A percentile compares a stretch with the other conserved stretches of the same genome.
phyloP scores from a whole-genome alignment of 2,888 invertebrate genomes.

The Hemithea aestivaria region DNA sequence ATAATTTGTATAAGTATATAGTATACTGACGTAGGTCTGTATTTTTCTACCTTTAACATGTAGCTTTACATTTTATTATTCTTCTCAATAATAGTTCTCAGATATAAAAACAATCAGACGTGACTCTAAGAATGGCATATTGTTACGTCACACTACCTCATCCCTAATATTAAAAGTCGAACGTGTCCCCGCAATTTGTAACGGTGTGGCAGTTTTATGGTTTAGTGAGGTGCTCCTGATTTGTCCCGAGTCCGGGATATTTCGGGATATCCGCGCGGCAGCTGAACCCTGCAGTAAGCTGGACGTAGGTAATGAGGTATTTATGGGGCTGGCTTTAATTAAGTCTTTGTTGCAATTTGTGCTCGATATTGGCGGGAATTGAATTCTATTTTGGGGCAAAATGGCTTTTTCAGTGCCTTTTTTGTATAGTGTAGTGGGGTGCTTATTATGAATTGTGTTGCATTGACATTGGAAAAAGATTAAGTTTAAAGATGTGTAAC shows the following conservation, averaged over 20 bases:
- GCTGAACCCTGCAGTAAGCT: conserved; percentile 36
- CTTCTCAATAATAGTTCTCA: no score
- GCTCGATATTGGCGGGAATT: conserved; percentile 15
- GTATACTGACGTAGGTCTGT: no score
- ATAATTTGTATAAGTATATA: no score
- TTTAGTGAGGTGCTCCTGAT: conserved; percentile 43
- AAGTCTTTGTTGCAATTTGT: conserved; percentile 18
- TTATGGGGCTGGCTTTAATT: conserved; percentile 28
- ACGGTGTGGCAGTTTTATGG: conserved; percentile 46
- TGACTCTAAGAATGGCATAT: no score
- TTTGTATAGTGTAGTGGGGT: no score
- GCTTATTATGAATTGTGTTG: no score
- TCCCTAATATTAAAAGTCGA: conserved; percentile 1
- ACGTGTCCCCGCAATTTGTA: conserved; percentile 47
- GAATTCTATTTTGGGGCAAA: conserved; percentile 16
- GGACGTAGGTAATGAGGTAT: conserved; percentile 20
- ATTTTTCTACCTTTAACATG: no score
- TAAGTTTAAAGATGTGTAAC: no score
- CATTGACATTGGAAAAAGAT: no score
- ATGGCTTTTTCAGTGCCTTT: no score
- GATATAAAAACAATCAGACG: no score
- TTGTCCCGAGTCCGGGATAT: conserved; percentile 32
- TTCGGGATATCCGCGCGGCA: conserved; percentile 45
- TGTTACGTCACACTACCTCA: neutral
- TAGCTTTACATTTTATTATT: no score